These are phyloP conservation scores for Lepas anatifera DNA, from an alignment of 2,888 invertebrate genomes.

Conservation along the genomic window DNA sequence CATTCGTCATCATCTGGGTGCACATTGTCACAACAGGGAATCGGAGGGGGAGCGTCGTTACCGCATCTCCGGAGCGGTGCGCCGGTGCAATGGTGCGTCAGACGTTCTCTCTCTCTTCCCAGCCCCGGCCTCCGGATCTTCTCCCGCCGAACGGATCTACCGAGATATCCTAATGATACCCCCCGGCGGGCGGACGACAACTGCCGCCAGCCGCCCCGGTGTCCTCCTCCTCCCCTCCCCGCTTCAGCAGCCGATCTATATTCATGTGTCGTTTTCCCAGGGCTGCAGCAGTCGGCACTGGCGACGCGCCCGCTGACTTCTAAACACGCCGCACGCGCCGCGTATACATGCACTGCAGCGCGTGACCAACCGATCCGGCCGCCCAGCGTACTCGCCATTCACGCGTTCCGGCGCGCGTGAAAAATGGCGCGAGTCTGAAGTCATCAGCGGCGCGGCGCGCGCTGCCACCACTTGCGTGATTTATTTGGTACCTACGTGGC, in stretches of 20 bases:
- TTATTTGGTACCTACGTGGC: too few relatives aligned
- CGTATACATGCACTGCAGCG: background rate
- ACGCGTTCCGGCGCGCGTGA: background rate
- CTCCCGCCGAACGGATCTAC: background rate
- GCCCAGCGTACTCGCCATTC: background rate
- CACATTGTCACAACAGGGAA: background rate
- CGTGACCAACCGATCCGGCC: background rate
- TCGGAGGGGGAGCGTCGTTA: background rate
- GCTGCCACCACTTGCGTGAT: background rate
- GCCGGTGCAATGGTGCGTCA: background rate
- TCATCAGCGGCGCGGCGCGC: background rate
- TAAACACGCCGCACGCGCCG: conserved; percentile 6
- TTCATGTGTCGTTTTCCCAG: conserved; percentile 10
- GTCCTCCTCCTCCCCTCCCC: background rate
- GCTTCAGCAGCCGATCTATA: background rate
- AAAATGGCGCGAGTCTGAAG: background rate
- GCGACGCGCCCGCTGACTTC: background rate
- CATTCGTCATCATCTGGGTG: background rate
- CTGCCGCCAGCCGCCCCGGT: background rate
- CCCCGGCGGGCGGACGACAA: too few relatives aligned
- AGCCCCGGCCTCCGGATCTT: background rate
- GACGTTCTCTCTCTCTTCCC: background rate
- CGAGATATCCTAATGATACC: background rate
- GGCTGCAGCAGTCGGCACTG: background rate
- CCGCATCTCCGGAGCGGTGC: background rate